Evolutionary conservation across 2,797 vertebrate genomes (phyloP).

Genomic region (Amblyraja radiata): DNA sequence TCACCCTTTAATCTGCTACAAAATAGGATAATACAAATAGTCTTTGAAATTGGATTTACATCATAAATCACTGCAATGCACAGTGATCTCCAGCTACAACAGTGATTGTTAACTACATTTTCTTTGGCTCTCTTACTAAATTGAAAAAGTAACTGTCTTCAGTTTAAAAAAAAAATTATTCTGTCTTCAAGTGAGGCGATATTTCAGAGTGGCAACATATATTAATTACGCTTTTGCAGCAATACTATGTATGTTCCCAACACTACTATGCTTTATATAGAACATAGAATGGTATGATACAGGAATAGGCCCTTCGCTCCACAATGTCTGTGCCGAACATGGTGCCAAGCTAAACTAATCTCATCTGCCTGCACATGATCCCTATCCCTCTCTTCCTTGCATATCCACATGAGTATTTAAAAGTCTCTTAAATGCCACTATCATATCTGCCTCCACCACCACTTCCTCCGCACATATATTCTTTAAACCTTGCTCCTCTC

Average conservation of each 20-base stretch:
- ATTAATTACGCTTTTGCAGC: background rate
- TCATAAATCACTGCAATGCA: background rate
- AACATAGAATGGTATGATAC: too few relatives aligned
- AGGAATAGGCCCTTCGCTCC: too few relatives aligned
- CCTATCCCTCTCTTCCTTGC: too few relatives aligned
- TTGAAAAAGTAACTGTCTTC: background rate
- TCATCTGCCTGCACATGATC: too few relatives aligned
- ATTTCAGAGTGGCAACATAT: background rate
- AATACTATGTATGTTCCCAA: background rate
- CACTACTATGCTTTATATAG: background rate
- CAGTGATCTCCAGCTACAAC: background rate
- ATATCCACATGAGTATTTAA: too few relatives aligned
- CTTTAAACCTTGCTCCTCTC: too few relatives aligned
- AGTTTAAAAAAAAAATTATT: background rate
- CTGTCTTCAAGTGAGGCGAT: background rate
- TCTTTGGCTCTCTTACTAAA: background rate
- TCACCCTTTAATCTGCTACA: background rate
- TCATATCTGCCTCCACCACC: too few relatives aligned
- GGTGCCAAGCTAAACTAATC: too few relatives aligned
- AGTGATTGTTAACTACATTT: background rate
- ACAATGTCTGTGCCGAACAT: too few relatives aligned
- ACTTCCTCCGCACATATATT: too few relatives aligned
- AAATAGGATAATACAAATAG: conserved; percentile 38
- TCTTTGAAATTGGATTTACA: conserved; percentile 39
- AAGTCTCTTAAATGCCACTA: too few relatives aligned